phyloP scores from a whole-genome alignment of 2,888 invertebrate species.

The Rhingia campestris region DNA sequence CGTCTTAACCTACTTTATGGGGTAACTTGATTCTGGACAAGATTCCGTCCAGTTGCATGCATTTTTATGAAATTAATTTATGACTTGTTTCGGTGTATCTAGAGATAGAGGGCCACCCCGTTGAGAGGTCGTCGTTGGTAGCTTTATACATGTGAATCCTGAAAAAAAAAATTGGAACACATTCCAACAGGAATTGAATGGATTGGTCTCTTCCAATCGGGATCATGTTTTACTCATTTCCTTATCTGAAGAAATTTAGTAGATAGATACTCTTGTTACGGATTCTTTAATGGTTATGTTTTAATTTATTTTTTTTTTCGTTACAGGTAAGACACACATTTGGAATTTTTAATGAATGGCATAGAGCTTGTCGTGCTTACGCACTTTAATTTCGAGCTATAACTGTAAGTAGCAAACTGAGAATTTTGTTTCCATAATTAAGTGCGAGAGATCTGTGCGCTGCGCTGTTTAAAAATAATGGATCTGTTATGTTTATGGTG shows the following conservation, averaged over 20 bases:
- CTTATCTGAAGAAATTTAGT: constrained; percentile 6
- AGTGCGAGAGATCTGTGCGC: background rate
- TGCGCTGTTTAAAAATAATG: background rate
- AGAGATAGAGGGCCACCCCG: background rate
- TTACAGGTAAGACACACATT: constrained; percentile 53
- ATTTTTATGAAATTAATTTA: constrained; percentile 30
- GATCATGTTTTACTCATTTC: constrained; percentile 12
- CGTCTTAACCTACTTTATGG: constrained; percentile 61
- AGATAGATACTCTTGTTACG: background rate
- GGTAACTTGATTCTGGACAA: constrained; percentile 46
- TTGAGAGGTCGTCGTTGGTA: background rate
- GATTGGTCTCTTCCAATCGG: background rate
- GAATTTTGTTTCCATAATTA: background rate
- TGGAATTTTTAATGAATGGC: constrained; percentile 20
- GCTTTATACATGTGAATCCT: constrained; percentile 11
- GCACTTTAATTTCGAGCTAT: background rate
- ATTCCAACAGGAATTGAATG: constrained; percentile 13
- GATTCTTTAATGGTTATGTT: constrained; percentile 2
- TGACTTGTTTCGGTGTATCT: constrained; percentile 28
- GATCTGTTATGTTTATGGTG: background rate
- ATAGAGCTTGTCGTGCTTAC: too few relatives aligned
- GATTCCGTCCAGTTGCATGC: background rate
- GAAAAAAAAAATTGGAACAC: constrained; percentile 38
- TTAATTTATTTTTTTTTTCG: constrained; percentile 22
- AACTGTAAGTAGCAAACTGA: constrained; percentile 10